Conservation (phyloP, 2,113 vertebrate species). For the Varanus salvator region DNA sequence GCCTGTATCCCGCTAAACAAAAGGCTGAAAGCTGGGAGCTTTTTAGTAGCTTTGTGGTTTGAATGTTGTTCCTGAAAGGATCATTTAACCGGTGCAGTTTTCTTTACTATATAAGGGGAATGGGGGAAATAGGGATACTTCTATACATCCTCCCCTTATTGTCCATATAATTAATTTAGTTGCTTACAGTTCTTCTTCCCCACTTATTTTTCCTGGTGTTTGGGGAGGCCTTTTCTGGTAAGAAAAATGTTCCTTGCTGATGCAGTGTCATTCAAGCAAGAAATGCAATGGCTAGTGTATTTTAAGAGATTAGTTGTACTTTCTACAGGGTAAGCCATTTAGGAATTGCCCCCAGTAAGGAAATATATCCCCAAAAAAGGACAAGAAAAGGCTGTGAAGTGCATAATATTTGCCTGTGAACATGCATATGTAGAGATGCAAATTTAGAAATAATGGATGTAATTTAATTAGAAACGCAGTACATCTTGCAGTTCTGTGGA, state of each 20-base stretch:
- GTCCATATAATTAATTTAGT: background rate
- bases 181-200: background rate
- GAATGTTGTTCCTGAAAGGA: slow-evolving; percentile 41
- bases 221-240: slow-evolving; percentile 27
- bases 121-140: background rate
- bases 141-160: background rate
- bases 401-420: no score
- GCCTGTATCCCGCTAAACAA: slow-evolving; percentile 28
- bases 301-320: background rate
- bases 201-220: slow-evolving; percentile 3
- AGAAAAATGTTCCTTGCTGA: background rate
- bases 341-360: no score
- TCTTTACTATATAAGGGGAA: slow-evolving; percentile 20
- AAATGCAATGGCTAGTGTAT: slow-evolving; percentile 29
- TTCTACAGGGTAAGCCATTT: background rate
- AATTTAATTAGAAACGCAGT: no score
- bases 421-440: no score
- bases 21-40: background rate
- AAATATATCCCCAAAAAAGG: no score
- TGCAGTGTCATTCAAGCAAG: slow-evolving; percentile 49
- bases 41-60: slow-evolving; percentile 35
- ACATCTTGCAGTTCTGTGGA: no score
- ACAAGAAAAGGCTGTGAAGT: no score
- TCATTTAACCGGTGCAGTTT: slow-evolving; percentile 20
- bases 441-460: no score